phyloP scores from a whole-genome alignment of 2,797 vertebrate genomes.

The Sitta carolinensis region DNA sequence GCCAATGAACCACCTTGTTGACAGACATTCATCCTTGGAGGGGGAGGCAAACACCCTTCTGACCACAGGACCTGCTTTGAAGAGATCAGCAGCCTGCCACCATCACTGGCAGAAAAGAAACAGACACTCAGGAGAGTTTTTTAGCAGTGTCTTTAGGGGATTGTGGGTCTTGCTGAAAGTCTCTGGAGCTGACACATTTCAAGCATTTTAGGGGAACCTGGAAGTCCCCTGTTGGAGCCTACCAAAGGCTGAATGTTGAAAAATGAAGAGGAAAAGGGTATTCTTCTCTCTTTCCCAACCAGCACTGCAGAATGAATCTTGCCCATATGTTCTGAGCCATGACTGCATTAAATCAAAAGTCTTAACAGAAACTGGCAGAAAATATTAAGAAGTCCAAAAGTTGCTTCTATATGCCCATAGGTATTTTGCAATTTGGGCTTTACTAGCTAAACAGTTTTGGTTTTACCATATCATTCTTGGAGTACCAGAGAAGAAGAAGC shows the following conservation, averaged over 20 bases:
- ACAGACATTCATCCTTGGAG: background rate
- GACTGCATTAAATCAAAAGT: background rate
- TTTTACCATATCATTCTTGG: background rate
- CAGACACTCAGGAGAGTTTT: background rate
- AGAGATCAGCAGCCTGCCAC: background rate
- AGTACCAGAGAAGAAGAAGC: background rate
- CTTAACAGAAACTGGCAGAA: background rate
- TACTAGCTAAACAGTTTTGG: background rate
- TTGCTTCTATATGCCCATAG: background rate
- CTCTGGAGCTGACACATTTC: background rate
- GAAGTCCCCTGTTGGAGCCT: background rate
- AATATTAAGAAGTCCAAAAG: background rate
- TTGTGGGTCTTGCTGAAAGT: background rate
- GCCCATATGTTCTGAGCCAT: background rate
- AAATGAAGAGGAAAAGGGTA: background rate
- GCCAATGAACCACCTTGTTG: constrained; percentile 28
- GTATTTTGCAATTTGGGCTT: background rate
- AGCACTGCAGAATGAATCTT: background rate
- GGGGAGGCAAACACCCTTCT: background rate
- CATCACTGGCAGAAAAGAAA: background rate
- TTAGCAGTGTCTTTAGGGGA: background rate
- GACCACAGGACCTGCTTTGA: background rate
- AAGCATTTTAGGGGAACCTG: background rate
- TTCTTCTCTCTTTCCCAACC: background rate
- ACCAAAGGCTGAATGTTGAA: background rate